Evolutionary conservation across 2,113 vertebrate species (phyloP).

Genomic region (Syngnathus scovelli): DNA sequence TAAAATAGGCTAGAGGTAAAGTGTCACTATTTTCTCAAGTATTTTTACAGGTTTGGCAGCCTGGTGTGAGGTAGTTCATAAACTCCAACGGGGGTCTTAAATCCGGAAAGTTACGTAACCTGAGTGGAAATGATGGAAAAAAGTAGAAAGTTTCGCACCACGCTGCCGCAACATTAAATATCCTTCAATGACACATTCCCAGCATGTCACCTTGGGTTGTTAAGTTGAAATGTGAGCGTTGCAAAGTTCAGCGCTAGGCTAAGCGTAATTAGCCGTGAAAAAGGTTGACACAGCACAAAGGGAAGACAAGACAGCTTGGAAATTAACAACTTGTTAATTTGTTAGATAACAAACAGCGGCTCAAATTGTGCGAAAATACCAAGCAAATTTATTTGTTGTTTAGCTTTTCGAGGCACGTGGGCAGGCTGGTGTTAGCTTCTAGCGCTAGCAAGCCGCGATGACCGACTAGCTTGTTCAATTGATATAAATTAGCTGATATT

Average conservation of each 20-base stretch:
- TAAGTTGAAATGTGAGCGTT: background rate
- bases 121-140: background rate
- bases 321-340: background rate
- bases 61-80: background rate
- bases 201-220: conserved; percentile 21
- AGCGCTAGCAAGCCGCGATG: background rate
- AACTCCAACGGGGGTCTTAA: background rate
- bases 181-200: conserved; percentile 5
- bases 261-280: background rate
- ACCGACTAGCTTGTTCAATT: background rate
- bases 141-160: background rate
- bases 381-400: background rate
- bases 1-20: background rate
- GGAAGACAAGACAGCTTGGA: background rate
- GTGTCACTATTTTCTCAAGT: background rate
- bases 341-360: background rate
- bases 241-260: background rate
- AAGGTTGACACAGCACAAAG: background rate
- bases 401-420: background rate
- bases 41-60: conserved; percentile 30
- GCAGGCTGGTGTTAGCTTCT: background rate
- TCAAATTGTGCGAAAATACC: background rate
- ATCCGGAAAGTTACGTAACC: background rate
- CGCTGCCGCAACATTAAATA: background rate
- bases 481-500: too few species aligned